These are phyloP conservation scores for Drosophila lacicola DNA, from an alignment of 2,888 invertebrate genomes.

Conservation along the genomic window DNA sequence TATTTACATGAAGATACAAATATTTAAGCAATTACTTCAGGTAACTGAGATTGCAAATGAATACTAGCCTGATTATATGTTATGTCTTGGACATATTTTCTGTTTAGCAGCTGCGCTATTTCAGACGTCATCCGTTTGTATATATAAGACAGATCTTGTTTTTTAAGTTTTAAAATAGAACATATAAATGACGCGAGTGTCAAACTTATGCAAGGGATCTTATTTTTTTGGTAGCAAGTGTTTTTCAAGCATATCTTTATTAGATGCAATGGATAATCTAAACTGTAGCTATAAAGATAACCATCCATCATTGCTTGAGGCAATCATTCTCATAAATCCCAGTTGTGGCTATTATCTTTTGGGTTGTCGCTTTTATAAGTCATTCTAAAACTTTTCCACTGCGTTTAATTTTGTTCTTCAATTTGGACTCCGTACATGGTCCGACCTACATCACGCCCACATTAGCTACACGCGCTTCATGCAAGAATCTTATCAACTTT, in stretches of 20 bases:
- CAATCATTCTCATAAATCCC: not conserved
- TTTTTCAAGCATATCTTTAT: not conserved
- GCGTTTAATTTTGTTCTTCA: not conserved
- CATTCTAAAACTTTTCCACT: slow-evolving; percentile 58
- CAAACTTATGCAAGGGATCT: not conserved
- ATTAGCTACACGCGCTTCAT: slow-evolving; percentile 5
- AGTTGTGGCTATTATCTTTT: slow-evolving; percentile 15
- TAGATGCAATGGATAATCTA: not conserved
- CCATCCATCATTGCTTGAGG: too few relatives aligned
- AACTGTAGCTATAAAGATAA: not conserved
- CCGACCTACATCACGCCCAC: slow-evolving; percentile 58
- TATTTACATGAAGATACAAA: slow-evolving; percentile 30
- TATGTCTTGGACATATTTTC: not conserved
- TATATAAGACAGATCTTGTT: not conserved
- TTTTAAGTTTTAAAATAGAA: not conserved
- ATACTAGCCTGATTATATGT: not conserved
- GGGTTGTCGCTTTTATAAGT: slow-evolving; percentile 25
- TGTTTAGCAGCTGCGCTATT: not conserved
- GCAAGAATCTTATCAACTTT: slow-evolving; percentile 48
- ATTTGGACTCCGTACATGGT: slow-evolving; percentile 23
- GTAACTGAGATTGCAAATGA: not conserved
- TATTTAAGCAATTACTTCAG: slow-evolving; percentile 32
- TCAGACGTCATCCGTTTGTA: not conserved
- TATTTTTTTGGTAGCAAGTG: not conserved
- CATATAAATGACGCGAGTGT: not conserved